Percentiles rank a stretch among this genome's conserved stretches.
Evolutionary conservation across 2,113 vertebrate species (phyloP).

Genomic region (Nematolebias whitei): DNA sequence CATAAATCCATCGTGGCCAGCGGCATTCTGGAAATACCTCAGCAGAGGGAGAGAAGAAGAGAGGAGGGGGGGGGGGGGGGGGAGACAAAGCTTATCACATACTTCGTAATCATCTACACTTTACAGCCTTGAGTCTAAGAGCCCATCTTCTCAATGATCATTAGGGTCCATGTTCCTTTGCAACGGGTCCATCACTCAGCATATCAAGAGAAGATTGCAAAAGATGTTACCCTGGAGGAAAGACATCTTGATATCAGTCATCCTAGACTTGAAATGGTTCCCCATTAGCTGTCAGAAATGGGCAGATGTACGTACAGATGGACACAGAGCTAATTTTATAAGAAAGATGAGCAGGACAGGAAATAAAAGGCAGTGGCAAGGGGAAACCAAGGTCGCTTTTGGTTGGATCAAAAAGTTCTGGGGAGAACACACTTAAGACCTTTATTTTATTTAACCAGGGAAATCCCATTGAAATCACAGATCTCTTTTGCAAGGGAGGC

Average conservation of each 20-base stretch:
- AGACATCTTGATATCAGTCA: conserved; percentile 64
- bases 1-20: conserved; percentile 76
- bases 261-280: conserved; percentile 53
- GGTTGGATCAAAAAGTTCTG: background rate
- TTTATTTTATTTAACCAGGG: too few relatives aligned
- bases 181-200: conserved; percentile 63
- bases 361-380: conserved; percentile 19
- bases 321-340: conserved; percentile 57
- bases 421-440: background rate
- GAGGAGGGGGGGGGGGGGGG: conserved; percentile 10
- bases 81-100: conserved; percentile 56
- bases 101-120: conserved; percentile 56
- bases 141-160: conserved; percentile 65
- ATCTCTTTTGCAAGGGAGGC: too few relatives aligned
- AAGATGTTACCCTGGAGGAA: conserved; percentile 70
- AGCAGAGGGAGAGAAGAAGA: conserved; percentile 48
- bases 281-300: conserved; percentile 64
- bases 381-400: background rate
- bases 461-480: too few relatives aligned
- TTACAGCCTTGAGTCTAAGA: conserved; percentile 61
- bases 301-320: conserved; percentile 47
- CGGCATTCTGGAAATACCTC: conserved; percentile 77
- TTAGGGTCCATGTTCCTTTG: conserved; percentile 66
- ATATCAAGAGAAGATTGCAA: conserved; percentile 72
- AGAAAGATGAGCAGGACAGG: conserved; percentile 47